Conservation (phyloP, 2,113 vertebrate species). For the Charadrius vociferus region DNA sequence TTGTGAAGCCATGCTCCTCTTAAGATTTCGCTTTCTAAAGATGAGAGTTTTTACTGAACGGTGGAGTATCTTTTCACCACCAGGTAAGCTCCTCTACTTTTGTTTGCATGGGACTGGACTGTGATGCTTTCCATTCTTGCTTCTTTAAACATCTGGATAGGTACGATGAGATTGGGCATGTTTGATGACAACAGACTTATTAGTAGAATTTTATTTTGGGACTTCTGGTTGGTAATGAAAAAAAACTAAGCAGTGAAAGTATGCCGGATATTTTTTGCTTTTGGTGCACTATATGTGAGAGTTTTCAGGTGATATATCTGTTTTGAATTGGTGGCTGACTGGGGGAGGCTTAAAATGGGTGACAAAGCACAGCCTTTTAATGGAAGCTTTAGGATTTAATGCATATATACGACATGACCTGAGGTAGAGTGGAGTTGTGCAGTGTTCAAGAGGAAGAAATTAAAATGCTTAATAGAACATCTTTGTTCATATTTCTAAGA, state of each 20-base stretch:
- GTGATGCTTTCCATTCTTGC: background rate
- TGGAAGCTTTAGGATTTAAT: background rate
- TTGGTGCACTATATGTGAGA: accelerated
- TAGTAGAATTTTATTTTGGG: background rate
- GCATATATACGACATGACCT: background rate
- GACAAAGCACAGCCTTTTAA: background rate
- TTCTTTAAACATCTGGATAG: background rate
- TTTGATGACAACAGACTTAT: background rate
- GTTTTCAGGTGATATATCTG: background rate
- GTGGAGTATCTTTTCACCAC: background rate
- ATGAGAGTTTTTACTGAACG: background rate
- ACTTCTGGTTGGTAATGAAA: background rate
- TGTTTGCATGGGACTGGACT: background rate
- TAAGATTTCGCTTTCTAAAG: background rate
- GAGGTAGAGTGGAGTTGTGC: background rate
- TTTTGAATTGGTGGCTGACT: background rate
- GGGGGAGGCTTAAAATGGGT: background rate
- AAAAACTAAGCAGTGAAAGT: background rate
- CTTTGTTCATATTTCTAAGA: background rate
- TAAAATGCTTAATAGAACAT: background rate
- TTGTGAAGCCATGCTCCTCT: background rate
- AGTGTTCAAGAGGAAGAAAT: background rate
- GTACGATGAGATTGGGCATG: background rate
- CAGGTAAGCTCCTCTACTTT: background rate
- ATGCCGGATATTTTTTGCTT: background rate